Evolutionary conservation across 2,888 invertebrate species (phyloP).

Genomic region (Tinea pellionella): DNA sequence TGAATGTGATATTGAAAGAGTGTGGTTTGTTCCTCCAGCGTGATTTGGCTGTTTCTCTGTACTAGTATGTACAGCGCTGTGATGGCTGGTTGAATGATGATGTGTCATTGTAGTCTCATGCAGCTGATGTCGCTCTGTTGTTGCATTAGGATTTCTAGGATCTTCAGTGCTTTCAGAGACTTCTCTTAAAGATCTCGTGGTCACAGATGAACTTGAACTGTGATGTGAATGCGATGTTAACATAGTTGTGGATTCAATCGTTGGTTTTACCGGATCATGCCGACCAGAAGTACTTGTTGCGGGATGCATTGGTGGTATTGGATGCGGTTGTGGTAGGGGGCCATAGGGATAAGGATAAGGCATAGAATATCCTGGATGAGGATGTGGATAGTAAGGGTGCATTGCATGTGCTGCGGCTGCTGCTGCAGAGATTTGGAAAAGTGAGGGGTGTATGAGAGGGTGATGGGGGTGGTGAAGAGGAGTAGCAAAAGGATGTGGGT

Average conservation of each 20-base stretch:
- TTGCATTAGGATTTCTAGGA: slow-evolving; percentile 52
- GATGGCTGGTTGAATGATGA: slow-evolving; percentile 75
- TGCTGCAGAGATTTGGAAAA: slow-evolving; percentile 68
- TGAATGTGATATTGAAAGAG: slow-evolving; percentile 75
- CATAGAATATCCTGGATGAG: slow-evolving; percentile 77
- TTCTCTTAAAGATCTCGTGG: slow-evolving; percentile 73
- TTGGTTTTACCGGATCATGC: slow-evolving; percentile 61
- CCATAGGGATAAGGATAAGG: slow-evolving; percentile 79
- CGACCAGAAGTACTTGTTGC: slow-evolving; percentile 54
- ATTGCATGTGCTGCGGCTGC: slow-evolving; percentile 73
- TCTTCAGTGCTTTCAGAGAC: slow-evolving; percentile 66
- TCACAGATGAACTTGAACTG: slow-evolving; percentile 78
- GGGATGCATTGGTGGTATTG: slow-evolving; percentile 75
- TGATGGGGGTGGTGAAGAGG: slow-evolving; percentile 81
- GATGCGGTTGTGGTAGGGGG: slow-evolving; percentile 79
- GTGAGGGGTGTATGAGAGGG: slow-evolving; percentile 74
- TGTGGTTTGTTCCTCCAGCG: slow-evolving; percentile 66
- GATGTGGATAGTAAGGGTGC: slow-evolving; percentile 78
- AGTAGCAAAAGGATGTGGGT: slow-evolving; percentile 75
- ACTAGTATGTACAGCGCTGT: slow-evolving; percentile 74
- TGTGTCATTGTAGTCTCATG: slow-evolving; percentile 75
- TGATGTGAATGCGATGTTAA: slow-evolving; percentile 68
- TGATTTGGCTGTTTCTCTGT: slow-evolving; percentile 71
- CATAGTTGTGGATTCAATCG: slow-evolving; percentile 75
- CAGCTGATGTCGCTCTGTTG: slow-evolving; percentile 71